Percentiles rank a stretch among this genome's conserved stretches.
These are phyloP conservation scores for Cinclus mexicanus DNA, from an alignment of 2,113 vertebrate genomes.

Conservation along the genomic window DNA sequence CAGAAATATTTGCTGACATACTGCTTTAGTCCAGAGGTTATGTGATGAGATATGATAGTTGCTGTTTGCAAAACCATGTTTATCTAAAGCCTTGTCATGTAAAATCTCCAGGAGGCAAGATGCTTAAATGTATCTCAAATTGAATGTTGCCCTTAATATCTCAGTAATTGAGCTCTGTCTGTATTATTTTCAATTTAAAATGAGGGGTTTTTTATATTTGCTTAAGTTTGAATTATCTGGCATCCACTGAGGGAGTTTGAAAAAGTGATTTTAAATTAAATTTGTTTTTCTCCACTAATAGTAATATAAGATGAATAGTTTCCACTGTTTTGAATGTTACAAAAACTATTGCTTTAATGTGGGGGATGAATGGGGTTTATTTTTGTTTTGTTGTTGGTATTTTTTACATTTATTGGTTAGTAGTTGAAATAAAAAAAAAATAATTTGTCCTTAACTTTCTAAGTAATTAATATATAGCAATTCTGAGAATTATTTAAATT, in stretches of 20 bases:
- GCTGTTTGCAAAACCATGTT: constrained; percentile 59
- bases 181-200: constrained; percentile 49
- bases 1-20: constrained; percentile 45
- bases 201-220: constrained; percentile 22
- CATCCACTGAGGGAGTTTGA: constrained; percentile 17
- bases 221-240: constrained; percentile 44
- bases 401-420: constrained; percentile 60
- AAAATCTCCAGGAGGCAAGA: constrained; percentile 63
- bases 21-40: constrained; percentile 59
- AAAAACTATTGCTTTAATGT: constrained; percentile 54
- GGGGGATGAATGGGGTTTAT: constrained; percentile 27
- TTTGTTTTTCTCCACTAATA: constrained; percentile 54
- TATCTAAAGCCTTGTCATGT: constrained; percentile 56
- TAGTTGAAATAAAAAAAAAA: constrained; percentile 58
- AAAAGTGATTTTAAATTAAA: constrained; percentile 51
- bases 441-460: constrained; percentile 47
- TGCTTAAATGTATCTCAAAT: constrained; percentile 54
- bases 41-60: constrained; percentile 51
- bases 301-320: constrained; percentile 39
- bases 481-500: not conserved
- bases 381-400: constrained; percentile 54
- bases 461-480: constrained; percentile 14
- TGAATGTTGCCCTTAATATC: constrained; percentile 65
- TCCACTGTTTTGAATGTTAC: constrained; percentile 59
- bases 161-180: constrained; percentile 42